A percentile compares a stretch with the other conserved stretches of the same genome.
Conservation (phyloP, 1,140 invertebrate species). For the Orchestia grillus region DNA sequence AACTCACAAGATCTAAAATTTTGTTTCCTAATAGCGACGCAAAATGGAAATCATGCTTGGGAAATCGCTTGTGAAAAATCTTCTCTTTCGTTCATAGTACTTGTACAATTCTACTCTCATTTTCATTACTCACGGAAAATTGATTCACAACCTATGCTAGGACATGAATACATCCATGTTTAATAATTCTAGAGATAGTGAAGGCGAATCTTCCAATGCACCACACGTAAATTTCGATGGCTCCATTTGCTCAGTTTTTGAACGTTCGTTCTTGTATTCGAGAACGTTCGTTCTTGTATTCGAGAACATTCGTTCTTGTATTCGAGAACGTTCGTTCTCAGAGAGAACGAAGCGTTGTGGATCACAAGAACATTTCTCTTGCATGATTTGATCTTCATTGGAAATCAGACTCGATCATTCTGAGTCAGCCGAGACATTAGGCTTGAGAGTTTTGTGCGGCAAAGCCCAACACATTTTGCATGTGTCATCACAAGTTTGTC, state of each 20-base stretch:
- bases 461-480: too few species aligned
- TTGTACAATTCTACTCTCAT: neutral
- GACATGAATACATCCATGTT: neutral
- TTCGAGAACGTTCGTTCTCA: neutral
- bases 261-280: too few species aligned
- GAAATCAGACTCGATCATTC: neutral
- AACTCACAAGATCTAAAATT: neutral
- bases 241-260: too few species aligned
- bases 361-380: neutral
- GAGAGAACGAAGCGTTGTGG: neutral
- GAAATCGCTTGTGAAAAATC: neutral
- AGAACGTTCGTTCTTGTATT: too few species aligned
- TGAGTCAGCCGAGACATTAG: neutral
- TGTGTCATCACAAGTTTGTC: too few species aligned
- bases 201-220: neutral
- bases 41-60: neutral
- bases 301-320: neutral
- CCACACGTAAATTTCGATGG: neutral
- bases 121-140: neutral
- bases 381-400: neutral
- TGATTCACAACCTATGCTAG: neutral
- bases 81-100: neutral
- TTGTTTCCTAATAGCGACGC: neutral
- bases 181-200: neutral
- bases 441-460: too few species aligned